A percentile compares a stretch with the other conserved stretches of the same genome.
These are phyloP conservation scores for Chrysochloris asiatica DNA, from an alignment of 2,113 vertebrate genomes.

Conservation along the genomic window DNA sequence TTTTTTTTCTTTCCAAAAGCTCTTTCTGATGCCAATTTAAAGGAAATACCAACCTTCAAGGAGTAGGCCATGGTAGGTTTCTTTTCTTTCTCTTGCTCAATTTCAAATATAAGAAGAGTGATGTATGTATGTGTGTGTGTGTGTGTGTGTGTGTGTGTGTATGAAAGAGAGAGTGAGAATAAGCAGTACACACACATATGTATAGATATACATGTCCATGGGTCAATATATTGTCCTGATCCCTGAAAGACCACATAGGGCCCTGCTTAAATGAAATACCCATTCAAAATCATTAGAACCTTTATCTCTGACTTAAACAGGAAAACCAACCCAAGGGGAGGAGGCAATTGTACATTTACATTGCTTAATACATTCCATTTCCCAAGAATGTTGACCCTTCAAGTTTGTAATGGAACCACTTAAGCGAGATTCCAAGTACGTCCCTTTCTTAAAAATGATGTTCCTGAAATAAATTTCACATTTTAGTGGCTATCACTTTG, in stretches of 20 bases:
- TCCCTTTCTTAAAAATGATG: slow-evolving; percentile 50
- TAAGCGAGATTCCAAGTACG: slow-evolving; percentile 51
- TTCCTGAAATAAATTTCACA: slow-evolving; percentile 27
- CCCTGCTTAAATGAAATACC: slow-evolving; percentile 2
- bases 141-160: neutral
- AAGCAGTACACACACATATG: too few species aligned
- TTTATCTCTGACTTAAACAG: slow-evolving; percentile 15
- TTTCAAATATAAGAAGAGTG: neutral
- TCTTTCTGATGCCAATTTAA: slow-evolving; percentile 43
- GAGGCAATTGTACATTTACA: neutral
- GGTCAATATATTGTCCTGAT: slow-evolving; percentile 16
- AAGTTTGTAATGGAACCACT: slow-evolving; percentile 32
- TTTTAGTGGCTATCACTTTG: slow-evolving; percentile 24
- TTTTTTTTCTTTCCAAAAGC: neutral
- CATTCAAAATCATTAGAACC: neutral
- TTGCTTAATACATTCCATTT: neutral
- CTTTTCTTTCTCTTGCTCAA: neutral
- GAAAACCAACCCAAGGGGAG: neutral
- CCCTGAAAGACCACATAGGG: neutral
- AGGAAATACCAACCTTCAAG: slow-evolving; percentile 41
- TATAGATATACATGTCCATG: neutral
- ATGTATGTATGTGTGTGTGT: neutral
- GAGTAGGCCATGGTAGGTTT: slow-evolving; percentile 5
- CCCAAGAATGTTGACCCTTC: slow-evolving; percentile 33
- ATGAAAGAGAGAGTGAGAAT: neutral